Evolutionary conservation across 2,888 invertebrate species (phyloP).

Genomic region (Vesta saturnalis): DNA sequence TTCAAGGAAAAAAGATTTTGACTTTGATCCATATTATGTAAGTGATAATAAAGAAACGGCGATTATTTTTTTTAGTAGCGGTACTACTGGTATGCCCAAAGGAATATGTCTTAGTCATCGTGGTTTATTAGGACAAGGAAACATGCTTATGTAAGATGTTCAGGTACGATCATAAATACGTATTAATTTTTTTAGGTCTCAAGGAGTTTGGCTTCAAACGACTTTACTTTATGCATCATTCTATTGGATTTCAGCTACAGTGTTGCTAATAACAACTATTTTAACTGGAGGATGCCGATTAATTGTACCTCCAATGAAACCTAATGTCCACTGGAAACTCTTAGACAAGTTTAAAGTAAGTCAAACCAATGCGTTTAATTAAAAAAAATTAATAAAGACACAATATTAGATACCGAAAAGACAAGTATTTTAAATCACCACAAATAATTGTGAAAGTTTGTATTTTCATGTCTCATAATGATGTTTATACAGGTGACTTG

Average conservation of each 20-base stretch:
- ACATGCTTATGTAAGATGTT: background rate
- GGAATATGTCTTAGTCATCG: conserved; percentile 45
- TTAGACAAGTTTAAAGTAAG: conserved; percentile 54
- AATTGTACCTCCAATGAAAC: conserved; percentile 45
- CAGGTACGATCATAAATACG: no score
- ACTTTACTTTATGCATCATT: no score
- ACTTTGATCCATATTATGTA: conserved; percentile 37
- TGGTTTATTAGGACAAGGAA: conserved; percentile 22
- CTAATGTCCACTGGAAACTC: conserved; percentile 46
- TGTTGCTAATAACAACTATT: conserved; percentile 42
- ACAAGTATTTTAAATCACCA: no score
- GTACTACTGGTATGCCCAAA: conserved; percentile 48
- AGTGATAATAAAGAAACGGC: conserved; percentile 39
- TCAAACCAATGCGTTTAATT: no score
- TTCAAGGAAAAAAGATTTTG: conserved; percentile 37
- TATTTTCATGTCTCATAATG: background rate
- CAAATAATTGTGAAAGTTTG: no score
- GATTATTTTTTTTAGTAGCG: conserved; percentile 47
- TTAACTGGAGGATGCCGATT: conserved; percentile 48
- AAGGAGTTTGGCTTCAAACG: conserved; percentile 40
- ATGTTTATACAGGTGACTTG: conserved; percentile 45
- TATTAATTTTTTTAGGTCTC: conserved; percentile 3
- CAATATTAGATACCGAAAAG: no score
- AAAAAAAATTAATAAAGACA: no score
- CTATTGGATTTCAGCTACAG: conserved; percentile 54